phyloP scores from a whole-genome alignment of 2,113 vertebrate genomes.

The Merops nubicus region DNA sequence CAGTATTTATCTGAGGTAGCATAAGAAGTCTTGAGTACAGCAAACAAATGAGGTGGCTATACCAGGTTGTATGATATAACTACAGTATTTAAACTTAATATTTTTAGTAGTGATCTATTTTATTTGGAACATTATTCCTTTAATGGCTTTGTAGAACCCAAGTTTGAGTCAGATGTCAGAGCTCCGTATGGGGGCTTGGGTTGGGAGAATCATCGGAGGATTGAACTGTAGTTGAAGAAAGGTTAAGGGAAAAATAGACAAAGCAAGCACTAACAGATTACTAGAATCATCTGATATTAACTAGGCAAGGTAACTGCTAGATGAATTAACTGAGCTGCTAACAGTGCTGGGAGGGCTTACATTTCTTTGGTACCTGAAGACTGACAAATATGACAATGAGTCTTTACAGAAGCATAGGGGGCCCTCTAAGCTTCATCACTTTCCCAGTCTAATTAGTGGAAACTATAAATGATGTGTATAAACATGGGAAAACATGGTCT shows the following conservation, averaged over 20 bases:
- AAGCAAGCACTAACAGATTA: not conserved
- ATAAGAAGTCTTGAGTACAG: not conserved
- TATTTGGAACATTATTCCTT: not conserved
- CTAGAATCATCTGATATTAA: not conserved
- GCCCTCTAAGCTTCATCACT: not conserved
- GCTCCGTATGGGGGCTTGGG: rapidly evolving
- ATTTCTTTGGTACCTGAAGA: not conserved
- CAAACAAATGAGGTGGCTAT: not conserved
- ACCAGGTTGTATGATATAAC: not conserved
- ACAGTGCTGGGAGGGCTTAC: not conserved
- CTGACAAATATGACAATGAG: not conserved
- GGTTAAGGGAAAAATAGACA: not conserved
- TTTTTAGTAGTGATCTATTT: not conserved
- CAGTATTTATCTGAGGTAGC: not conserved
- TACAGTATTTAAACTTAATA: not conserved
- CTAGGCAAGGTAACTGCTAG: not conserved
- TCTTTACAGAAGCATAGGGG: not conserved
- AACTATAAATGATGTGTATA: not conserved
- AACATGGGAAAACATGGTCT: not conserved
- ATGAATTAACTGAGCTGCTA: not conserved
- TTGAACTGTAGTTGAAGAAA: not conserved
- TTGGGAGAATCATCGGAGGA: not conserved
- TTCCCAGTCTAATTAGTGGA: not conserved
- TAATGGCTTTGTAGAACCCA: not conserved
- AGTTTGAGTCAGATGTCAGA: not conserved